A percentile compares a stretch with the other conserved stretches of the same genome.
These are phyloP conservation scores for Lepisosteus osseus DNA, from an alignment of 2,113 vertebrate genomes.

Conservation along the genomic window DNA sequence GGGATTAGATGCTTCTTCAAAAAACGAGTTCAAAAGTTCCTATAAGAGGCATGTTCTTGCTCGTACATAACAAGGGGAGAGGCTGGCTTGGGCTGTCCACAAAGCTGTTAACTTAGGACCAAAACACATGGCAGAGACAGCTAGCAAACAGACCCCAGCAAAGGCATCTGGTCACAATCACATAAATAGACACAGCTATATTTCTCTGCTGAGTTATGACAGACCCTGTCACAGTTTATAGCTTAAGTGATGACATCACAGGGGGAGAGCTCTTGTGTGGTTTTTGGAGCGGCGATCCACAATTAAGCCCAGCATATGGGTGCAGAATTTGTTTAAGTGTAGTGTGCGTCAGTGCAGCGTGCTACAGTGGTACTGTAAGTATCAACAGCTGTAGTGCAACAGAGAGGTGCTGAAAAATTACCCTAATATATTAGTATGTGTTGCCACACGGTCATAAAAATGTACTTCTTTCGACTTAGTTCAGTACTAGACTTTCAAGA, in stretches of 20 bases:
- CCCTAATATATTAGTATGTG: too few relatives aligned
- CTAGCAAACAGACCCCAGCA: too few relatives aligned
- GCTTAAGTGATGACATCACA: background rate
- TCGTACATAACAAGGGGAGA: background rate
- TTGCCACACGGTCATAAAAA: too few relatives aligned
- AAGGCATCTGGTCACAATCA: conserved; percentile 34
- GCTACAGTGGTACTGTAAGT: background rate
- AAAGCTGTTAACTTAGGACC: conserved; percentile 55
- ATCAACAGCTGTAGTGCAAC: background rate
- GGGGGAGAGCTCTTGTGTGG: background rate
- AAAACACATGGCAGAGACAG: conserved; percentile 41
- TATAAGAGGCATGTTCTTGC: background rate
- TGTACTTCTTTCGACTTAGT: too few relatives aligned
- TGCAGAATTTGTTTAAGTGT: background rate
- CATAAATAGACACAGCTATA: conserved; percentile 18
- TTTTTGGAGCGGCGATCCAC: background rate
- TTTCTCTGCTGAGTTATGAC: background rate
- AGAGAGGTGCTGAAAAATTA: too few relatives aligned
- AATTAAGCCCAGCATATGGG: background rate
- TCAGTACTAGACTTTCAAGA: too few relatives aligned
- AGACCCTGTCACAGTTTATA: background rate
- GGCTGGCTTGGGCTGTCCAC: conserved; percentile 45
- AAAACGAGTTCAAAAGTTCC: background rate
- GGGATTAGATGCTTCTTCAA: background rate
- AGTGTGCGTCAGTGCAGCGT: background rate